phyloP scores from a whole-genome alignment of 1,140 invertebrate genomes.

The Leptestheria dahalacensis region DNA sequence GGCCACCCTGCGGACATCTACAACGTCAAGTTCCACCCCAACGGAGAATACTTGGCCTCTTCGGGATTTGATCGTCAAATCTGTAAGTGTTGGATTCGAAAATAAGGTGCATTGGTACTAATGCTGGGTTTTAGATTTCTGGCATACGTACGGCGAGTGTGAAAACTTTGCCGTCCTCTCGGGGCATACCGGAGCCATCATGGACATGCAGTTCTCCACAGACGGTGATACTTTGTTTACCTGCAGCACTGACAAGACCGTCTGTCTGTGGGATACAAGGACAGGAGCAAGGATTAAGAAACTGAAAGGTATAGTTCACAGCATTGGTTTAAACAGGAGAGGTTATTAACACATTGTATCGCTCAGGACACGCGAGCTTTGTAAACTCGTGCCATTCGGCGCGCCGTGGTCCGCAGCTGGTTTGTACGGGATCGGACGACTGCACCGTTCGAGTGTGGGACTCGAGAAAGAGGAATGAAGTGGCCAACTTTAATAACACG shows the following conservation, averaged over 20 bases:
- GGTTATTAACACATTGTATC: too few species aligned
- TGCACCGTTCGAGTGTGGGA: slow-evolving; percentile 79
- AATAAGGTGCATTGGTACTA: neutral
- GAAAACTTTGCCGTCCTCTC: slow-evolving; percentile 79
- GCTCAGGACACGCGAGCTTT: slow-evolving; percentile 69
- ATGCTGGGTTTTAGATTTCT: slow-evolving; percentile 51
- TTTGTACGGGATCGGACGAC: slow-evolving; percentile 92
- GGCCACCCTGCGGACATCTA: slow-evolving; percentile 96
- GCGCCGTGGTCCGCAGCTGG: slow-evolving; percentile 67
- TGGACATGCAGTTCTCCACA: slow-evolving; percentile 90
- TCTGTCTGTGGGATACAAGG: slow-evolving; percentile 88
- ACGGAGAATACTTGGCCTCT: slow-evolving; percentile 83
- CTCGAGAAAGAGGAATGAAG: slow-evolving; percentile 57
- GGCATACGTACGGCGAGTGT: slow-evolving; percentile 96
- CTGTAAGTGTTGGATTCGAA: slow-evolving; percentile 47
- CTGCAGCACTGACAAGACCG: slow-evolving; percentile 84
- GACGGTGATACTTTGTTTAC: slow-evolving; percentile 83
- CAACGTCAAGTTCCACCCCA: slow-evolving; percentile 83
- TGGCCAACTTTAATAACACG: slow-evolving; percentile 60
- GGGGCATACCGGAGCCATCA: slow-evolving; percentile 90
- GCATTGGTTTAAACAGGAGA: too few species aligned
- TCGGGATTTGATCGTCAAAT: slow-evolving; percentile 94
- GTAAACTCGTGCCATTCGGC: slow-evolving; percentile 69
- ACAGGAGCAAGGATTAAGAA: slow-evolving; percentile 77
- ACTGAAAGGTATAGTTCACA: slow-evolving; percentile 72